phyloP scores from a whole-genome alignment of 2,888 invertebrate genomes.

The Smittia aterrima region DNA sequence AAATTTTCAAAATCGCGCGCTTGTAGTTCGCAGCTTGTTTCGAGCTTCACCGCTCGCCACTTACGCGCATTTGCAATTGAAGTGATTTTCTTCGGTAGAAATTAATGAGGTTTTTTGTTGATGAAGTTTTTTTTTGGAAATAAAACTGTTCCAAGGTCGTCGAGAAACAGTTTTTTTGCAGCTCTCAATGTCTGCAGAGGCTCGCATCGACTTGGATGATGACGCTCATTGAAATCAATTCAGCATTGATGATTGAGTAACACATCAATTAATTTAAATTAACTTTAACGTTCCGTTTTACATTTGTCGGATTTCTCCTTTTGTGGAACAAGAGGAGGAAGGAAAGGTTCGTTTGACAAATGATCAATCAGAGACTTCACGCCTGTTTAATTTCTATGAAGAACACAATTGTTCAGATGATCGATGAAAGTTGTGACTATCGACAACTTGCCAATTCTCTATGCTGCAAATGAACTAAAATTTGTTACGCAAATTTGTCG shows the following conservation, averaged over 20 bases:
- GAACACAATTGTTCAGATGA: constrained; percentile 17
- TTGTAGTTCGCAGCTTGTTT: too few relatives aligned
- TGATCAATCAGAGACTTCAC: constrained; percentile 40
- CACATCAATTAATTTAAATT: constrained; percentile 41
- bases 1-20: not conserved
- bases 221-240: not conserved
- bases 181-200: not conserved
- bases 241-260: constrained; percentile 38
- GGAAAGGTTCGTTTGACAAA: constrained; percentile 20
- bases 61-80: not conserved
- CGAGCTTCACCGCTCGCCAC: not conserved
- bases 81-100: not conserved
- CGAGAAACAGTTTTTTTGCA: not conserved
- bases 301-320: not conserved
- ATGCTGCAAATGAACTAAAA: constrained; percentile 16
- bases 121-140: constrained; percentile 9
- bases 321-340: not conserved
- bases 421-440: constrained; percentile 41
- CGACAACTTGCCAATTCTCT: constrained; percentile 17
- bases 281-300: constrained; percentile 21
- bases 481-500: constrained; percentile 40
- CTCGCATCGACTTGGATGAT: not conserved
- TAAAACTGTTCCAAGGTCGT: not conserved
- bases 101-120: constrained; percentile 8
- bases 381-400: constrained; percentile 37